These are phyloP conservation scores for Heterodera schachtii DNA, from an alignment of 1,140 invertebrate genomes.

Conservation along the genomic window DNA sequence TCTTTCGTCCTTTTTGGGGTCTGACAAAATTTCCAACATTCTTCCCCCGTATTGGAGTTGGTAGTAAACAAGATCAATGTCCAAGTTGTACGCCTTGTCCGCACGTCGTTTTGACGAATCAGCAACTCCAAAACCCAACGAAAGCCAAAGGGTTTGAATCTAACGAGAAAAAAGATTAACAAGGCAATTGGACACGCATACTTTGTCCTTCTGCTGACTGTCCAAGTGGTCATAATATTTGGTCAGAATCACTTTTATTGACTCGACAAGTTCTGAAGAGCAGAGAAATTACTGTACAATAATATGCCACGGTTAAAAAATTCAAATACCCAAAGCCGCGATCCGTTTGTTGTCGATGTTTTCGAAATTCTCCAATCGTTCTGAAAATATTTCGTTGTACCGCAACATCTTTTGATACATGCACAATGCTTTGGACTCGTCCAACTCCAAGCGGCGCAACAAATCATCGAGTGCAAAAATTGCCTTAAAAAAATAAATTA, in stretches of 20 bases:
- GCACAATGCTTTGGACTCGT: conserved; percentile 64
- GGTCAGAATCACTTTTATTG: conserved; percentile 55
- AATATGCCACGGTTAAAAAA: background rate
- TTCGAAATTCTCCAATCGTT: conserved; percentile 25
- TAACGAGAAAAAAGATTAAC: conserved; percentile 17
- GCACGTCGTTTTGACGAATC: conserved; percentile 31
- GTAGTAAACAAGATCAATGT: conserved; percentile 62
- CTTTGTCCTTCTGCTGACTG: conserved; percentile 58
- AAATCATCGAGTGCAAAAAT: conserved; percentile 55
- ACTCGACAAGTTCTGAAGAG: conserved; percentile 49
- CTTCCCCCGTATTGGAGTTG: conserved; percentile 61
- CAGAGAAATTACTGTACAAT: background rate
- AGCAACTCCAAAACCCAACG: conserved; percentile 53
- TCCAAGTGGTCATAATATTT: conserved; percentile 60
- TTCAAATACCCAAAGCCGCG: conserved; percentile 8
- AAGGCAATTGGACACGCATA: background rate
- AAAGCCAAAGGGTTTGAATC: conserved; percentile 56
- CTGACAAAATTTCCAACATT: conserved; percentile 61
- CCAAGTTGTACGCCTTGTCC: conserved; percentile 55
- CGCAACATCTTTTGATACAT: conserved; percentile 54
- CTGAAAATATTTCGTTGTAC: conserved; percentile 51
- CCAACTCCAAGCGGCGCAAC: conserved; percentile 55
- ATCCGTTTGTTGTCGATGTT: conserved; percentile 20
- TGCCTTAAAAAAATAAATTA: conserved; percentile 34
- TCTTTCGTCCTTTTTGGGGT: conserved; percentile 62